Percentiles rank a stretch among this genome's conserved stretches.
Conservation (phyloP, 2,888 invertebrate genomes). For the Eumacrocentrus americanus region DNA sequence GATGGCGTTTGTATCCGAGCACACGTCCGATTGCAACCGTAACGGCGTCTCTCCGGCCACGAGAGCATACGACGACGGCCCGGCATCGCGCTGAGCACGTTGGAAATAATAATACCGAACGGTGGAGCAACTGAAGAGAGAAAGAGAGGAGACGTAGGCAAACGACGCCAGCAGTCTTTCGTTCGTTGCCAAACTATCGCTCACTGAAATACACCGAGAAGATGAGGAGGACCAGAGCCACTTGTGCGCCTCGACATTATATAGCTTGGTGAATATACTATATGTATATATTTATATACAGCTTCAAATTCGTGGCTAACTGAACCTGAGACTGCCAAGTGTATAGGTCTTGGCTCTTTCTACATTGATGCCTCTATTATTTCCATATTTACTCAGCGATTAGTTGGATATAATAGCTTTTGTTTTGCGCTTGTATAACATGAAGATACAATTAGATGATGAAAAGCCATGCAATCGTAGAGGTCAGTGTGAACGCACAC, state of each 20-base stretch:
- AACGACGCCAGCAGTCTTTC: conserved; percentile 28
- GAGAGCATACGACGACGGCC: conserved; percentile 1
- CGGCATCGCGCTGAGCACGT: conserved; percentile 8
- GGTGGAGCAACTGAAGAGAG: conserved; percentile 13
- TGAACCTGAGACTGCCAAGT: conserved; percentile 26
- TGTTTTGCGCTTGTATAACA: background rate
- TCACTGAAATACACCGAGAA: conserved; percentile 20
- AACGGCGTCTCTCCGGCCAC: background rate
- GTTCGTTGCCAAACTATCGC: conserved; percentile 29
- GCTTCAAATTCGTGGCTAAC: conserved; percentile 18
- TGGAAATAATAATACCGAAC: conserved; percentile 24
- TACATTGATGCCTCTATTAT: too few species aligned
- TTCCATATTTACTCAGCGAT: too few species aligned
- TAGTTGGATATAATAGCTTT: too few species aligned
- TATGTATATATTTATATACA: background rate
- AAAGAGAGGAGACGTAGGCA: conserved; percentile 20
- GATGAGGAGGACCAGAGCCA: conserved; percentile 12
- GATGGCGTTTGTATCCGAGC: background rate
- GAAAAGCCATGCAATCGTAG: conserved; percentile 18
- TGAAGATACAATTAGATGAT: conserved; percentile 14
- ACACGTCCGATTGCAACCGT: conserved; percentile 11
- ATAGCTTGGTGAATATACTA: background rate
- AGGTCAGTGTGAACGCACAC: conserved; percentile 12
- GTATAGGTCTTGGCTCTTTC: too few species aligned
- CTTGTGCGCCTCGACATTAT: conserved; percentile 7